These are phyloP conservation scores for Diarsia rubi DNA, from an alignment of 2,888 invertebrate species.

Conservation along the genomic window DNA sequence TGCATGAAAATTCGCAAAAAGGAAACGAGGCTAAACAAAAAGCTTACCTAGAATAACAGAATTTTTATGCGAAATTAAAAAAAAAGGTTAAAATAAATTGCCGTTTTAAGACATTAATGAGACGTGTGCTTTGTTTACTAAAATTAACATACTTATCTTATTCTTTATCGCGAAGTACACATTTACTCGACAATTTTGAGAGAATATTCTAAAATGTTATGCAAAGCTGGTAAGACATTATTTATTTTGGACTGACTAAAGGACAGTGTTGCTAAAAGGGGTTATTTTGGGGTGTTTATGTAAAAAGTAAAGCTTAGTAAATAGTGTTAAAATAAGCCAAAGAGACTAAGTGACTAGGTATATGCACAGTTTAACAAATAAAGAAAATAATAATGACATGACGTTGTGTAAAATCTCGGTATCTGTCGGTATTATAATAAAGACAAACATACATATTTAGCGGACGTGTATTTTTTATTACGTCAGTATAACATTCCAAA, in stretches of 20 bases:
- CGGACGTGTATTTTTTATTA: background rate
- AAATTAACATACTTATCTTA: conserved; percentile 34
- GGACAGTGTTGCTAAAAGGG: background rate
- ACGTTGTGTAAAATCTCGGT: background rate
- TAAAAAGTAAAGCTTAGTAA: background rate
- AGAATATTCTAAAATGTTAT: conserved; percentile 20
- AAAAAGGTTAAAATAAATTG: conserved; percentile 31
- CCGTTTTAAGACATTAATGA: conserved; percentile 24
- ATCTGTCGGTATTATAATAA: background rate
- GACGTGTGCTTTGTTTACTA: conserved; percentile 38
- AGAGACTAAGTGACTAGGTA: background rate
- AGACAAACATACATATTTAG: background rate
- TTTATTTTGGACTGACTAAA: conserved; percentile 15
- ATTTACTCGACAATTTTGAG: background rate
- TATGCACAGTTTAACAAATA: too few relatives aligned
- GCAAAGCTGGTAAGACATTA: conserved; percentile 28
- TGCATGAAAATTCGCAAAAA: background rate
- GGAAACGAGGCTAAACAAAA: background rate
- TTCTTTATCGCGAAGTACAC: conserved; percentile 11
- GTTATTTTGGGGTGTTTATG: background rate
- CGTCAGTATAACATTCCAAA: background rate
- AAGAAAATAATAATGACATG: background rate
- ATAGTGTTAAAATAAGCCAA: background rate
- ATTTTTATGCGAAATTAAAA: background rate
- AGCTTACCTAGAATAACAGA: background rate